phyloP scores from a whole-genome alignment of 2,113 vertebrate genomes.

The Megaceryle torquata region DNA sequence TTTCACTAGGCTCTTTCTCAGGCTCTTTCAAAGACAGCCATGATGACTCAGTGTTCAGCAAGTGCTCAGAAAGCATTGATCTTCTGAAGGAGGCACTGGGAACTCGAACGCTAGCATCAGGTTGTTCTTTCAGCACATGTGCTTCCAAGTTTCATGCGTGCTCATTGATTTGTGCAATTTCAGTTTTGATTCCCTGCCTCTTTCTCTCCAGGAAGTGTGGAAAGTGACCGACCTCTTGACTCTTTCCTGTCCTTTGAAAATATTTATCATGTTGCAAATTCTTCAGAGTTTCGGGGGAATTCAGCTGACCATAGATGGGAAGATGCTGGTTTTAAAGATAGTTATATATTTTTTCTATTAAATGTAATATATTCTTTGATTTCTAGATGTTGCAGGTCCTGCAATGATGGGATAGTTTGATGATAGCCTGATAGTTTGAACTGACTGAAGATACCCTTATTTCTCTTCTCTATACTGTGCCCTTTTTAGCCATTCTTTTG shows the following conservation, averaged over 20 bases:
- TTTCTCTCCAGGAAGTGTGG: neutral
- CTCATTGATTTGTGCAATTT: neutral
- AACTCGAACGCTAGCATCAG: neutral
- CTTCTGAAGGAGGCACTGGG: neutral
- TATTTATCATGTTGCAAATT: neutral
- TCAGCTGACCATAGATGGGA: neutral
- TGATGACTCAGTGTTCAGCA: neutral
- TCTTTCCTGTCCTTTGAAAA: neutral
- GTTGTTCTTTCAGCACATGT: neutral
- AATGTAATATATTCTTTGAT: neutral
- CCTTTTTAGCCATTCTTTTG: neutral
- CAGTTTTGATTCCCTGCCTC: neutral
- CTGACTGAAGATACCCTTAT: neutral
- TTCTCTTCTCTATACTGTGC: neutral
- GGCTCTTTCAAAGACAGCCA: neutral
- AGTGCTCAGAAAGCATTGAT: neutral
- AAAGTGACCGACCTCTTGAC: neutral
- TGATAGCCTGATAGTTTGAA: neutral
- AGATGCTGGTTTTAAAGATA: neutral
- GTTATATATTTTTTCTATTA: neutral
- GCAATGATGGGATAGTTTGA: too few relatives aligned
- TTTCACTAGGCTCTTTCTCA: neutral
- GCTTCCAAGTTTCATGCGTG: neutral
- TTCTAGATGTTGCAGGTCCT: neutral
- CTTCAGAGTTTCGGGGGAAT: neutral